Evolutionary conservation across 2,888 invertebrate species (phyloP).

Genomic region (Mythimna lalbum): DNA sequence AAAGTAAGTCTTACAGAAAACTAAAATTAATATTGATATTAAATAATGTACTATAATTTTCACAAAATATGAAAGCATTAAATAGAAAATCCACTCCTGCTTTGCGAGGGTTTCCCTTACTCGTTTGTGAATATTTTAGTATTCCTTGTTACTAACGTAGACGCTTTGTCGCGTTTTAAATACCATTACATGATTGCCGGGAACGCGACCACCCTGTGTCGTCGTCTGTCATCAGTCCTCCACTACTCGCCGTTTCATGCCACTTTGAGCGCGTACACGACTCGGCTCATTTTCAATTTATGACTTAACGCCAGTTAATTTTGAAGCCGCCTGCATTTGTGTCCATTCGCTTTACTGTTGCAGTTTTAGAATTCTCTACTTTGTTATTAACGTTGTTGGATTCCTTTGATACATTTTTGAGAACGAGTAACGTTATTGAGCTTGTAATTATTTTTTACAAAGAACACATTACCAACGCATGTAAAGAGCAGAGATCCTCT

Average conservation of each 20-base stretch:
- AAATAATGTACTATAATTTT: constrained; percentile 4
- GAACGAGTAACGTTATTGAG: not conserved
- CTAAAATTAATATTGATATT: not conserved
- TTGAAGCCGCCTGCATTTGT: constrained; percentile 51
- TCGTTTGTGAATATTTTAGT: constrained; percentile 70
- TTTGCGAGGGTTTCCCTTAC: constrained; percentile 31
- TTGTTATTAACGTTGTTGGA: constrained; percentile 8
- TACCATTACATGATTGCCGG: constrained; percentile 60
- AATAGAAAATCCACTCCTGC: constrained; percentile 44
- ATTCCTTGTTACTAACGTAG: constrained; percentile 53
- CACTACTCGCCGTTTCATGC: constrained; percentile 64
- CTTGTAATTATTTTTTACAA: constrained; percentile 8
- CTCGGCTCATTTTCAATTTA: constrained; percentile 70
- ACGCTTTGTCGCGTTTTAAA: constrained; percentile 66
- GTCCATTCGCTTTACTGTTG: constrained; percentile 49
- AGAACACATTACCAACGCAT: constrained; percentile 4
- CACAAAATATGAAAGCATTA: constrained; percentile 29
- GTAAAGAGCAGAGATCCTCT: not conserved
- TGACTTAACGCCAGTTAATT: constrained; percentile 68
- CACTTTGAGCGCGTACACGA: constrained; percentile 64
- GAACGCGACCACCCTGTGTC: constrained; percentile 67
- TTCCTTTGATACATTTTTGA: constrained; percentile 17
- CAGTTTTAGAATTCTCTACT: constrained; percentile 50
- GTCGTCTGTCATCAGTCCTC: constrained; percentile 69
- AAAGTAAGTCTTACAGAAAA: not conserved